Evolutionary conservation across 2,888 invertebrate species (phyloP).

Genomic region (Sinotaia quadrata): DNA sequence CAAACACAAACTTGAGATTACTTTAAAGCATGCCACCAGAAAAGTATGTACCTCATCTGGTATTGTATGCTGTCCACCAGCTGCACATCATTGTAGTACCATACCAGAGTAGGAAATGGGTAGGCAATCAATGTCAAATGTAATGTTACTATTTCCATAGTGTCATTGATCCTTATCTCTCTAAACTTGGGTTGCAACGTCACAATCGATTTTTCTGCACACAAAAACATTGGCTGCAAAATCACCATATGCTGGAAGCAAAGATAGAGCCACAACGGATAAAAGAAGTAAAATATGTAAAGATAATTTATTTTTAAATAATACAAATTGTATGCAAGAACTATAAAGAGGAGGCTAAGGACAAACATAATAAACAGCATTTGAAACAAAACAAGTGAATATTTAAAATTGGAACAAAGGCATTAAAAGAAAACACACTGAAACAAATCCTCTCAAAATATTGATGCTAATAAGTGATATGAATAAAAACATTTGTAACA

Average conservation of each 20-base stretch:
- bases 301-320: no score
- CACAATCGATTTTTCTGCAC: slow-evolving; percentile 33
- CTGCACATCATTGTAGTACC: slow-evolving; percentile 42
- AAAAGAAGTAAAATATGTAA: no score
- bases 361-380: not conserved
- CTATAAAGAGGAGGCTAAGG: not conserved
- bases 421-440: no score
- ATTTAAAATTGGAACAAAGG: no score
- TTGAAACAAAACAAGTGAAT: no score
- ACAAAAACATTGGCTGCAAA: not conserved
- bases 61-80: slow-evolving; percentile 10
- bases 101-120: slow-evolving; percentile 41
- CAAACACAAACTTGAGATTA: no score
- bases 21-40: no score
- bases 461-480: no score
- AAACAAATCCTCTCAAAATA: no score
- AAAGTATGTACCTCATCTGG: slow-evolving; percentile 20
- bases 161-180: slow-evolving; percentile 33
- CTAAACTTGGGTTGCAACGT: slow-evolving; percentile 30
- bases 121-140: slow-evolving; percentile 40
- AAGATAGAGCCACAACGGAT: not conserved
- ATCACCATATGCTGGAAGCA: not conserved
- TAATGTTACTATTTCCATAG: slow-evolving; percentile 32
- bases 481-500: no score
- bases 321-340: no score